phyloP scores from a whole-genome alignment of 2,888 invertebrate genomes.

The Eristalis arbustorum region DNA sequence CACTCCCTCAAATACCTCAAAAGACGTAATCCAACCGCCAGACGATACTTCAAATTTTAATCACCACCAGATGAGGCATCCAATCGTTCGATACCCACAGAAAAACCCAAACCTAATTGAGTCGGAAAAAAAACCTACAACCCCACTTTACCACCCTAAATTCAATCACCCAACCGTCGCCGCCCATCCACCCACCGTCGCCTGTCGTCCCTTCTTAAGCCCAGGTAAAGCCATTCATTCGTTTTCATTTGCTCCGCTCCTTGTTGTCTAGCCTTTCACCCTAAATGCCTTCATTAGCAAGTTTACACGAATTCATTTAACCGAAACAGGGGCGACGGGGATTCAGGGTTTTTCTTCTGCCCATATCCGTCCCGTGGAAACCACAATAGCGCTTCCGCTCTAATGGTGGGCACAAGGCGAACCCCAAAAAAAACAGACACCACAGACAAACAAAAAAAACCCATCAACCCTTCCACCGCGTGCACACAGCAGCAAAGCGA shows the following conservation, averaged over 20 bases:
- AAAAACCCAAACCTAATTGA: no score
- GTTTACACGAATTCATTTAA: conserved; percentile 67
- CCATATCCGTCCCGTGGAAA: not conserved
- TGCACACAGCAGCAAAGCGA: conserved; percentile 24
- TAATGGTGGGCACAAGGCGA: not conserved
- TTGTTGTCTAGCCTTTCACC: conserved; percentile 12
- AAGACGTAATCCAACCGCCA: no score
- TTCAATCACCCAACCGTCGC: not conserved
- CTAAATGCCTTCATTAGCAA: conserved; percentile 69
- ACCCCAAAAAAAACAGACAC: no score
- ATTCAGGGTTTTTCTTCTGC: conserved; percentile 32
- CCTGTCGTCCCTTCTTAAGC: not conserved
- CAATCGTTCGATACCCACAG: no score
- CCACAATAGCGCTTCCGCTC: not conserved
- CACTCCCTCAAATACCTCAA: no score
- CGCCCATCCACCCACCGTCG: no score
- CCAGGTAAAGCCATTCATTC: conserved; percentile 22
- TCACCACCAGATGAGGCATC: no score
- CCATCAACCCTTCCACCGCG: not conserved
- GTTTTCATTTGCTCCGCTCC: conserved; percentile 22
- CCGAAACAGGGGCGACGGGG: conserved; percentile 4
- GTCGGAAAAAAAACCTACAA: no score
- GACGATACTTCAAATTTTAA: no score
- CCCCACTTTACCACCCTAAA: not conserved
- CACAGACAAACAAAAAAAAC: not conserved